A percentile compares a stretch with the other conserved stretches of the same genome.
These are phyloP conservation scores for Xenus cinereus DNA, from an alignment of 2,113 vertebrate genomes.

Conservation along the genomic window DNA sequence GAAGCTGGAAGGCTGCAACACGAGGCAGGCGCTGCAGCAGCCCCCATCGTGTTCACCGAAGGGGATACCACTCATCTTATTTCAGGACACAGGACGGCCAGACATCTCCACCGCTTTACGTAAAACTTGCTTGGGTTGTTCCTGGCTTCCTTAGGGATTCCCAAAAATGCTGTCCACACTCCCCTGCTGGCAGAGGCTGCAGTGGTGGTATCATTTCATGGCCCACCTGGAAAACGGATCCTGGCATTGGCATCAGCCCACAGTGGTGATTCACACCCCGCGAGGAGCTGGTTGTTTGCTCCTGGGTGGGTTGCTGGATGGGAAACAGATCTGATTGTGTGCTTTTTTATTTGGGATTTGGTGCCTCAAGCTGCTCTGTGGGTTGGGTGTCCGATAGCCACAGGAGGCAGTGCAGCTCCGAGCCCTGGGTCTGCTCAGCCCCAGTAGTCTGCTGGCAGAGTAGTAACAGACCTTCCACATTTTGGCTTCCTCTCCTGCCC, in stretches of 20 bases:
- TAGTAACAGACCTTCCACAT: background rate
- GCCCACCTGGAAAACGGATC: background rate
- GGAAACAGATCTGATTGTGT: rapidly evolving
- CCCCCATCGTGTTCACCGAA: background rate
- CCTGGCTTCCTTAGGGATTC: background rate
- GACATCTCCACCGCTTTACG: background rate
- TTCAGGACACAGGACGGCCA: background rate
- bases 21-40: background rate
- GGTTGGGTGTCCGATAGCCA: background rate
- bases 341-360: background rate
- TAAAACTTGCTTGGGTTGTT: background rate
- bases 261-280: background rate
- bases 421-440: background rate
- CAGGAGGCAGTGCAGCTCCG: background rate
- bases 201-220: background rate
- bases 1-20: background rate
- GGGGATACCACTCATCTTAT: background rate
- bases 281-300: background rate
- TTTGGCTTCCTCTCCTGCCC: background rate
- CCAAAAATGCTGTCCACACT: background rate
- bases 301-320: background rate
- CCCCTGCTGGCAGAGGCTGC: background rate
- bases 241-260: background rate
- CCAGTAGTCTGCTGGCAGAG: background rate
- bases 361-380: background rate